Evolutionary conservation across 2,797 vertebrate species (phyloP), one percentile per base, ranked within the genome.

Genomic region (Cetoscarus ocellatus): DNA sequence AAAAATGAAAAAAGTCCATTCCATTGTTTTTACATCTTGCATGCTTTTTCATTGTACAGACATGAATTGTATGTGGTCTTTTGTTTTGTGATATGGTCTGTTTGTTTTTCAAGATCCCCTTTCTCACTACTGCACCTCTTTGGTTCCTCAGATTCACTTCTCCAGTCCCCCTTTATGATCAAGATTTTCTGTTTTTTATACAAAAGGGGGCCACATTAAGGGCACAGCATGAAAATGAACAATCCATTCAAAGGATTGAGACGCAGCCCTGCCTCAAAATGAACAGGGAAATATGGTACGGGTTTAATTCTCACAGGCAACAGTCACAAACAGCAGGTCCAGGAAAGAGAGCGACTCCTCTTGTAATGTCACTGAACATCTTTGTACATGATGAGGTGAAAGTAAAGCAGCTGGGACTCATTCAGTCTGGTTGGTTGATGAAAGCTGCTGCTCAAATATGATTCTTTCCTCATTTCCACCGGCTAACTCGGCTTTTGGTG

Each of bases 141-240:
- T 92, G 90, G 88, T 87, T 85, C 84, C 80, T 79, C 66, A 75
- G 68, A 79, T 71, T 88, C 70, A 74, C 55, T 17, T 8, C 68
- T 50, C 15, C 27, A 44, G 50, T 53, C 68, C 44, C 57, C 65
- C 64, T 75, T 78, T 44, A 64, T 51, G 10, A 40, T 77, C 5
- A 48, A 60, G 51, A 18, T 48, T 19, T 61, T 5, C 45, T 5
- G 10, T 19, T 5, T 3, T 53, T 51, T 39, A 18, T 35, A 58
- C 36, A 82, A 87, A 71, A 81, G 6, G 45, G 48, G 49, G 43
- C 78, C 14, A 83, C 67, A 71, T 80, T 83, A 48, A 75, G 56
- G 50, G 43, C 13, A 50, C 69, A 53, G 75, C 67, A 69, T 82
- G 67, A 61, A 64, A 72, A 80, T 60, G 48, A 75, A 61, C 40